A percentile compares a stretch with the other conserved stretches of the same genome.
Conservation (phyloP, 2,888 invertebrate species). For the Chironomus riparius region DNA sequence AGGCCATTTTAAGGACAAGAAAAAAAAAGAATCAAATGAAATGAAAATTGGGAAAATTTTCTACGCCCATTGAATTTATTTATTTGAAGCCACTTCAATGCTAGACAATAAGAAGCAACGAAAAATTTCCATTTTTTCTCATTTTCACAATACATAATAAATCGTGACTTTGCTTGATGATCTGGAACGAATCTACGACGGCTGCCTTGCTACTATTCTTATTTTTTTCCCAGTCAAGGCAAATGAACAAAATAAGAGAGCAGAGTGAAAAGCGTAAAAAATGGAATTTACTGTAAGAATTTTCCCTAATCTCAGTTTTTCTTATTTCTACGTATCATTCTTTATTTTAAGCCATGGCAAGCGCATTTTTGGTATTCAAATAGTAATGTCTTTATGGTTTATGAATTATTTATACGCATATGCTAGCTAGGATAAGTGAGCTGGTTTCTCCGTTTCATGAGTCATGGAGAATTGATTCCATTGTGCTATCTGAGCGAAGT, state of each 20-base stretch:
- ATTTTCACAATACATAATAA: slow-evolving; percentile 6
- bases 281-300: neutral
- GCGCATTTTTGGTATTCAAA: neutral
- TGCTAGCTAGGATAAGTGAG: neutral
- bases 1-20: neutral
- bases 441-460: too few relatives aligned
- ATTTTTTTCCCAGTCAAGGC: neutral
- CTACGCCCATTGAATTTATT: neutral
- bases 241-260: too few relatives aligned
- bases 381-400: neutral
- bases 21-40: neutral
- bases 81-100: neutral
- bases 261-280: neutral
- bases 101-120: neutral
- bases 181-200: neutral
- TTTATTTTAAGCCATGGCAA: neutral
- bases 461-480: too few relatives aligned
- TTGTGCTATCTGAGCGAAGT: too few relatives aligned
- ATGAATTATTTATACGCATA: neutral
- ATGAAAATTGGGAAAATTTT: neutral
- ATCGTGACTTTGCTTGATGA: slow-evolving; percentile 8
- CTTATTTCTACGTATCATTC: neutral
- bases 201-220: neutral
- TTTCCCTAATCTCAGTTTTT: neutral
- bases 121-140: neutral